phyloP scores from a whole-genome alignment of 2,797 vertebrate genomes.

The Pseudochromis fuscus region DNA sequence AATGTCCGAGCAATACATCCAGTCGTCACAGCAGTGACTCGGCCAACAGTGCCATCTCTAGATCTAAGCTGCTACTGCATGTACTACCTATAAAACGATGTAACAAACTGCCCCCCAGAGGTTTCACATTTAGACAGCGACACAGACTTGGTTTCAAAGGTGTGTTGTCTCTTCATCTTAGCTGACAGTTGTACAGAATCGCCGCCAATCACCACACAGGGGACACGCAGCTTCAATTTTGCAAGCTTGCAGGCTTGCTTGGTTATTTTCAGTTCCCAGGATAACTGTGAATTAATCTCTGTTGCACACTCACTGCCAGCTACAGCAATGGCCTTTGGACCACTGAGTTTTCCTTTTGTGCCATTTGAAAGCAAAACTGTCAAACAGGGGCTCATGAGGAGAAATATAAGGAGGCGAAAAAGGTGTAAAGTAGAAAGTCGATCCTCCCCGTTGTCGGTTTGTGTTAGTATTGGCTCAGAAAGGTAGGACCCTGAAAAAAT shows the following conservation, averaged over 20 bases:
- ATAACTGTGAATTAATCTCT: constrained; percentile 59
- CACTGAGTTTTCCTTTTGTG: constrained; percentile 51
- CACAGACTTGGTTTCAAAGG: constrained; percentile 48
- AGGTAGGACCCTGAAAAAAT: constrained; percentile 16
- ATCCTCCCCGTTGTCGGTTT: constrained; percentile 33
- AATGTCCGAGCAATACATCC: constrained; percentile 6
- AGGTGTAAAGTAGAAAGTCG: constrained; percentile 39
- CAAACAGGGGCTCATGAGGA: constrained; percentile 4
- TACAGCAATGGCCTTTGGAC: constrained; percentile 13
- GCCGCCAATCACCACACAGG: constrained; percentile 45
- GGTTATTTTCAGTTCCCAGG: constrained; percentile 77
- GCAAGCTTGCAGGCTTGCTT: constrained; percentile 67
- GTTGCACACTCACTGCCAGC: constrained; percentile 40
- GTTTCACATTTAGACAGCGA: constrained; percentile 53
- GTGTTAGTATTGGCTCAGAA: constrained; percentile 47
- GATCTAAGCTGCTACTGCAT: neutral
- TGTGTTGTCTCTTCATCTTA: constrained; percentile 60
- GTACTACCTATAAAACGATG: constrained; percentile 20
- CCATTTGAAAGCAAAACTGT: constrained; percentile 48
- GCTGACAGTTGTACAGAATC: constrained; percentile 64
- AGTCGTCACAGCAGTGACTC: neutral
- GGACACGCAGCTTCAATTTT: constrained; percentile 70
- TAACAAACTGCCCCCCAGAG: constrained; percentile 35
- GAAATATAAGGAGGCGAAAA: constrained; percentile 39
- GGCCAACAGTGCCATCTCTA: neutral